Conservation (phyloP, 2,797 vertebrate species). For the Gorsachius magnificus region DNA sequence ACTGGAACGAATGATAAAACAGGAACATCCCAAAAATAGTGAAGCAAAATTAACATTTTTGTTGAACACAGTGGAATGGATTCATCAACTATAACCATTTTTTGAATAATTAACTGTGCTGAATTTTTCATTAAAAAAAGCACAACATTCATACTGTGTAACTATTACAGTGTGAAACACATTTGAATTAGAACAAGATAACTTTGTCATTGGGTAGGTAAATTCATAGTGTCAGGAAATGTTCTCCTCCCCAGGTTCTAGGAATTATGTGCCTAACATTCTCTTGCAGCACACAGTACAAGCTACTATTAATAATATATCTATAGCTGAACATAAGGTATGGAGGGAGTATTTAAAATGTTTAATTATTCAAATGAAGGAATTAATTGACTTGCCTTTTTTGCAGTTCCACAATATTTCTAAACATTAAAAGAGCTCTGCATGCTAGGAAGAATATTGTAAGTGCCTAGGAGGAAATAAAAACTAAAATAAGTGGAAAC, state of each 20-base stretch:
- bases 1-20: not conserved
- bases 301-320: slow-evolving; percentile 65
- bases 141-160: not conserved
- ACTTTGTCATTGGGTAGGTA: not conserved
- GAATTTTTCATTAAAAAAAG: slow-evolving; percentile 1
- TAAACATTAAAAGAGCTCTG: slow-evolving; percentile 26
- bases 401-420: slow-evolving; percentile 33
- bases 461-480: not conserved
- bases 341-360: slow-evolving; percentile 70
- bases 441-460: not conserved
- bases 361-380: slow-evolving; percentile 72
- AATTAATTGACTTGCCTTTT: slow-evolving; percentile 63
- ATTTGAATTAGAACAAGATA: not conserved
- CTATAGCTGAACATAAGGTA: slow-evolving; percentile 46
- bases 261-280: slow-evolving; percentile 45
- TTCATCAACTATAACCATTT: not conserved
- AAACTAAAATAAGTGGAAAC: not conserved
- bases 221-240: slow-evolving; percentile 8
- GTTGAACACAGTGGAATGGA: not conserved
- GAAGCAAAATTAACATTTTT: not conserved
- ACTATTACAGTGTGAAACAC: not conserved
- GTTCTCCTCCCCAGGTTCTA: slow-evolving; percentile 24
- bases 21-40: not conserved
- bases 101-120: not conserved
- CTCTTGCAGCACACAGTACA: slow-evolving; percentile 44